Evolutionary conservation across 2,888 invertebrate genomes (phyloP), one percentile per base, ranked within the genome.

Genomic region (Subacronicta megacephala): DNA sequence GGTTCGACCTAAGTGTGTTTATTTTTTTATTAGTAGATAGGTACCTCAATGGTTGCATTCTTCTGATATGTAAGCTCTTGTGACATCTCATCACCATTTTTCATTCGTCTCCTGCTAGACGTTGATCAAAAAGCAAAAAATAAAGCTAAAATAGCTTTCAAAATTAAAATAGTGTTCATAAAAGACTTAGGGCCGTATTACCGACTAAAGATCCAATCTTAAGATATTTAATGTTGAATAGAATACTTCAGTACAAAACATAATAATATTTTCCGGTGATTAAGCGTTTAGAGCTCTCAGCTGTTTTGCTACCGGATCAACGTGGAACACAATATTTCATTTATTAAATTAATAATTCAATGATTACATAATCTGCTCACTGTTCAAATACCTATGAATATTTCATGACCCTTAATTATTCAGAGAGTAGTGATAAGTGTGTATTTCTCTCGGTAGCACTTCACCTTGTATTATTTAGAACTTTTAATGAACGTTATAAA

Each of bases 291-390:
- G 26, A 26, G 26, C 2, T 26, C 1, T 26, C 10, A 10, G 10
- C n/a, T 16, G 17, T 60, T 51, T 38, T 15, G 2, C 13, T 6
- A 7, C 31, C 15, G 26, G 12, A 43, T 45, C 35, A 23, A 12
- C 7, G 17, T 38, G 1, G 15, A 43, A 69, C n/a, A 38, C 17
- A 44, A 31, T 33, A 43, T 40, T 57, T 53, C 42, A 56, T 61
- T 74, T 46, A 56, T 41, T 44, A 50, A 41, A 71, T 72, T 44
- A 72, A 60, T 60, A 55, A 66, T 72, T 75, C 57, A 62, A 46
- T 58, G 56, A 58, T 65, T 60, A 58, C 20, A 41, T 75, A 60
- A 66, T 72, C 60, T 53, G 57, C 52, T 71, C 60, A 62, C 35
- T 29, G 44, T 50, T 53, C 6, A 46, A 44, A 56, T 62, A 58